Evolutionary conservation across 2,113 vertebrate species (phyloP).

Genomic region (Saguinus imperator): DNA sequence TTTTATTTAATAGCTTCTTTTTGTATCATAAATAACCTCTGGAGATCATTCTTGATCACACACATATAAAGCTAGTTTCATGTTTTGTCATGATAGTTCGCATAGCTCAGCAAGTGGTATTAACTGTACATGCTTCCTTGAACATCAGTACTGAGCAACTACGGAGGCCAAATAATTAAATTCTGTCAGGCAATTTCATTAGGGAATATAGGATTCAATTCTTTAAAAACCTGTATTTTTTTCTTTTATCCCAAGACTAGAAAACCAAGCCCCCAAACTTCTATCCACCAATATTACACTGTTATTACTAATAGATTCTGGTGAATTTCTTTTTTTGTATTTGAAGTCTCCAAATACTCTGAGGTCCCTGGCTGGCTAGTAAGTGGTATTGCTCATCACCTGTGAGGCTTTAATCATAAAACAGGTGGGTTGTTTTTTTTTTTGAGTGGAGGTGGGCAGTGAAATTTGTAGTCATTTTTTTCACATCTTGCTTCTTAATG

Average conservation of each 20-base stretch:
- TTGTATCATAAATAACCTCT: constrained; percentile 28
- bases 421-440: not conserved
- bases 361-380: not conserved
- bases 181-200: constrained; percentile 30
- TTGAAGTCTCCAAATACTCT: not conserved
- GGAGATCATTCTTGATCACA: constrained; percentile 18
- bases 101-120: not conserved
- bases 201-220: constrained; percentile 26
- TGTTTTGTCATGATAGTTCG: constrained; percentile 18
- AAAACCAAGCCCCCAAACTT: constrained; percentile 6
- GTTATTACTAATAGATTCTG: not conserved
- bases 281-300: not conserved
- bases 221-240: constrained; percentile 45
- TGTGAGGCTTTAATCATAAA: not conserved
- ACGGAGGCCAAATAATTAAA: constrained; percentile 23
- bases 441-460: not conserved
- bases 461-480: not conserved
- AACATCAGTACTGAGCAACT: not conserved
- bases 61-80: not conserved
- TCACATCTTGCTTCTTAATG: not conserved
- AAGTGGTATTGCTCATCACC: not conserved
- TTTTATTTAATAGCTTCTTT: not conserved
- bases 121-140: not conserved
- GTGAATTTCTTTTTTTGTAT: not conserved
- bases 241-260: not conserved